Base-by-base conservation (phyloP, 2,113 vertebrate genomes). In the Odobenus rosmarus region DNA sequence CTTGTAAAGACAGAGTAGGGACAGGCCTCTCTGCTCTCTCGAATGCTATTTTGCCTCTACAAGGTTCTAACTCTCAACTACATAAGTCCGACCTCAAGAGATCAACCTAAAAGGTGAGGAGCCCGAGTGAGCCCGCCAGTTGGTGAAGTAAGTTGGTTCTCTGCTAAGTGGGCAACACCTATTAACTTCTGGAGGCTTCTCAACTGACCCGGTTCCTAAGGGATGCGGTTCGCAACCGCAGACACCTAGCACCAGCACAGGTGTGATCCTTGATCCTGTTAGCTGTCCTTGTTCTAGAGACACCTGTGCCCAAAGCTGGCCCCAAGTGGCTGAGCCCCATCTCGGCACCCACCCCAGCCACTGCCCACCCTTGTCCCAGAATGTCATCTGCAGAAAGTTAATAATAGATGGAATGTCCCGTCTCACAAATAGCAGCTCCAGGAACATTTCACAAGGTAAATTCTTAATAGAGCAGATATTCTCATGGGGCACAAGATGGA, bases 1-100 rank as follows among this genome's bases (percentile, higher is more conserved):
- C 67, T 42, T 42, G 4, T 36, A 42, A 83, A 59, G 46, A 36
- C 21, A 24, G 31, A 14, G 23, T 4, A 51, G 31, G 19, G 18
- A 23, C 21, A 2, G 1, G 2, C 4, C 23, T 19, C 82, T 31
- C 13, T 7, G 12, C 28, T n/a, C 51, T 39, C 59, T 33, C 2
- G 31, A 46, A 36, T 3, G 28, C 87, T 46, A 1, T 31, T 64
- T 18, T 59, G 24, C 53, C 77, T 49, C 71, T 4, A 15, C 33
- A 28, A 53, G 7, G 42, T 28, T 36, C 87, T 42, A 46, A 49
- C 80, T 15, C 36, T 24, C 69, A n/a, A 61, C 21, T 24, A 10
- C 0, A 0, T 3, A 64, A 59, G 42, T 33, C 74, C 59, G 21
- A 67, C 39, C 46, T 51, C 0, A 1, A 74, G 31, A 74, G 74